Evolutionary conservation across 1,140 invertebrate genomes (phyloP), one percentile per base, ranked within the genome.

Genomic region (Myzus persicae): DNA sequence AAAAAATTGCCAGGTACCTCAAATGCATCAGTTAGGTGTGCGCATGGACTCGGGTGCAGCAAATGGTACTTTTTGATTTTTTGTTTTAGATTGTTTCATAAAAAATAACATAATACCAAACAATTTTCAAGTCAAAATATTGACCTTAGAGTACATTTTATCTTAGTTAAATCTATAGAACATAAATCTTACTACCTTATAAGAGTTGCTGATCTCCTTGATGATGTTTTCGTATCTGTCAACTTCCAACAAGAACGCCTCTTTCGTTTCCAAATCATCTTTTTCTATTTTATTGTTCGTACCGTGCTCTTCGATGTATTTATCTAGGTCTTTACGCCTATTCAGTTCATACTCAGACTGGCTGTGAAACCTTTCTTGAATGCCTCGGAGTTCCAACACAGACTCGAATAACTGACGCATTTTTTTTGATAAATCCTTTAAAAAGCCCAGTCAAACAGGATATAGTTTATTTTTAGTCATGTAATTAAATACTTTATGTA

Each of bases 401-500:
- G 46, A 93, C 8, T 93, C 91, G 9, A 93, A 93, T 38, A 93
- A 2, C 7, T 93, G 91, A 42, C 91, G 91, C 91, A 93, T 93
- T 82, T 93, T 93, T 6, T 93, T 93, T n/a, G 91, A 93, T 54
- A 93, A 93, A 54, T 93, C 91, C 91, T 93, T 6, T n/a, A 76
- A 76, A n/a, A n/a, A 5, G 14, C 6, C n/a, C 31, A n/a, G 59
- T 18, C n/a, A n/a, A 31, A 11, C 11, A 59, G 11, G 14, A 31
- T n/a, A 18, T n/a, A n/a, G 1, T 1, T n/a, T 76, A 18, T n/a
- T 76, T 18, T 76, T 1, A 14, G 31, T 76, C 36, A 5, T 76
- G 31, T 76, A 36, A n/a, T 6, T 76, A 76, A 76, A 76, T 76
- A 67, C 0, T n/a, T 67, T 18, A n/a, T n/a, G 5, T 1, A 4